phyloP scores from a whole-genome alignment of 2,113 vertebrate species.

The Pipra filicauda region DNA sequence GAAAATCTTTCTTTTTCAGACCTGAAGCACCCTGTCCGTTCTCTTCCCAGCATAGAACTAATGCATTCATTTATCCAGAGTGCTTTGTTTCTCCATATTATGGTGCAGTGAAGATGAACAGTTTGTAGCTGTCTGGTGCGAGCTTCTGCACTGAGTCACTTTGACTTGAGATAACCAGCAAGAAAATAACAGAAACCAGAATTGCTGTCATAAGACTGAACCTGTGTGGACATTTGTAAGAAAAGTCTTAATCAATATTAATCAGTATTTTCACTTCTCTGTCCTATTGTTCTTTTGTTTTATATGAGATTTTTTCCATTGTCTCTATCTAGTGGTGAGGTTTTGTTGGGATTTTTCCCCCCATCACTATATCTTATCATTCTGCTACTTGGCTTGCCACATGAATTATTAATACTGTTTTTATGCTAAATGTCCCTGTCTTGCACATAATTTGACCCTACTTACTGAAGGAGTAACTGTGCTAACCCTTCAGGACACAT shows the following conservation, averaged over 20 bases:
- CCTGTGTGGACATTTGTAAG: not conserved
- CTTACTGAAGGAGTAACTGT: not conserved
- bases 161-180: not conserved
- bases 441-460: conserved; percentile 50
- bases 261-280: not conserved
- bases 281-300: not conserved
- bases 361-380: conserved; percentile 4
- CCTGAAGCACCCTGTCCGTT: not conserved
- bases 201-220: not conserved
- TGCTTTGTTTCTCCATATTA: not conserved
- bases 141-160: not conserved
- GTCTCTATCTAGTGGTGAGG: not conserved
- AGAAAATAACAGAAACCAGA: not conserved
- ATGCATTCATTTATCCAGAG: not conserved
- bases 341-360: not conserved
- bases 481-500: conserved; percentile 27
- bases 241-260: not conserved
- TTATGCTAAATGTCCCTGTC: conserved; percentile 55
- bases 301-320: not conserved
- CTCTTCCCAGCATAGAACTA: not conserved
- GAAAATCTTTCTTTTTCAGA: not conserved
- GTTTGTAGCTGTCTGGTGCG: not conserved
- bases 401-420: conserved; percentile 66
- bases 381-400: not conserved
- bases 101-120: not conserved